Evolutionary conservation across 2,888 invertebrate species (phyloP), one percentile per base, ranked within the genome.

Genomic region (Brachycybe producta): DNA sequence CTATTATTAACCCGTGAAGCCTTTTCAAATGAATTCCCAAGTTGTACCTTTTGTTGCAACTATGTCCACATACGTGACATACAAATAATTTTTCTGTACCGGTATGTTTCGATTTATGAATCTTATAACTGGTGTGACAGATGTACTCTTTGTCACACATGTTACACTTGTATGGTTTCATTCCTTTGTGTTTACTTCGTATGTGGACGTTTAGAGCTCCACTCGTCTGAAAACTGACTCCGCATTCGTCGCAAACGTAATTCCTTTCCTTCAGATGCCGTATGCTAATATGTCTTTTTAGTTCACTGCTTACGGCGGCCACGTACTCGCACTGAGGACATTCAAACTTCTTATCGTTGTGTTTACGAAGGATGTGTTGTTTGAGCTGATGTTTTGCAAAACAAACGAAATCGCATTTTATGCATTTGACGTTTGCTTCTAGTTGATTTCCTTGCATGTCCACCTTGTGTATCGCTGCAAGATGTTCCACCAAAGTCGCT

Each of bases 41-140:
- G n/a, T n/a, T n/a, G n/a, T n/a, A n/a, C n/a, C n/a, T n/a, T n/a
- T n/a, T n/a, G n/a, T n/a, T n/a, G n/a, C n/a, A n/a, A n/a, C n/a
- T n/a, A n/a, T n/a, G n/a, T n/a, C n/a, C n/a, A n/a, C n/a, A n/a
- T n/a, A n/a, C n/a, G n/a, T n/a, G n/a, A n/a, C n/a, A n/a, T n/a
- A n/a, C n/a, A n/a, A n/a, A n/a, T n/a, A n/a, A n/a, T n/a, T n/a
- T n/a, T n/a, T n/a, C n/a, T n/a, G 30, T 28, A 5, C 23, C 34
- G 2, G 26, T 53, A 49, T 63, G 62, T 32, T 57, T 57, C 51
- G 59, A 54, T 42, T 58, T 48, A 54, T 63, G 63, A 23, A 61
- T 61, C 19, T 54, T 55, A n/a, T 61, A 53, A 26, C 61, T 43
- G 43, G 61, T 62, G 36, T 56, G 57, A 46, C 61, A 61, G 1